Conservation (phyloP, 2,113 vertebrate species). For the Brachyhypopomus occidentalis region DNA sequence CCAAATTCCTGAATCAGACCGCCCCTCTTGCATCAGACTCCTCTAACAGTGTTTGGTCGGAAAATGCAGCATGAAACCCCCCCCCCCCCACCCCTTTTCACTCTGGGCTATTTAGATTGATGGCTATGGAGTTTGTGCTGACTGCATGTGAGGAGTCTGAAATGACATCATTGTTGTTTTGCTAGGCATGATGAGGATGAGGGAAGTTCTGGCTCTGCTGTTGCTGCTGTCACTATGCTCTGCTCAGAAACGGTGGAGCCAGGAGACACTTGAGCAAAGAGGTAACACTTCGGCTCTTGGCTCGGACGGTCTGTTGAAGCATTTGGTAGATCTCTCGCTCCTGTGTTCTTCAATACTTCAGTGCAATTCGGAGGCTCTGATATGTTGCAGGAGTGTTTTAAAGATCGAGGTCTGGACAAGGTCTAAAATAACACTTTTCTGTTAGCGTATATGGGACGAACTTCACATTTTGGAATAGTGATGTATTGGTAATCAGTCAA, state of each 20-base stretch:
- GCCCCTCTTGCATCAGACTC: background rate
- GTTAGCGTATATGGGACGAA: too few relatives aligned
- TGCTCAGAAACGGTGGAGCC: constrained; percentile 65
- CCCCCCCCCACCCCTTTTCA: background rate
- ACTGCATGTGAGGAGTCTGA: constrained; percentile 17
- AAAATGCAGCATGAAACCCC: background rate
- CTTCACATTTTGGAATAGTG: too few relatives aligned
- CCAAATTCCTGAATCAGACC: background rate
- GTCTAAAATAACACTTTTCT: too few relatives aligned
- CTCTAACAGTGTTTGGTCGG: constrained; percentile 1
- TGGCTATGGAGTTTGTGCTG: background rate
- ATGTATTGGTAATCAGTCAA: too few relatives aligned
- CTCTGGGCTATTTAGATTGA: background rate
- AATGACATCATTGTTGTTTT: constrained; percentile 38
- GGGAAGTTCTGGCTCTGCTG: constrained; percentile 64
- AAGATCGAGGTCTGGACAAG: too few relatives aligned
- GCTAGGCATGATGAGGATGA: constrained; percentile 56
- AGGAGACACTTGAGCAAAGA: constrained; percentile 57
- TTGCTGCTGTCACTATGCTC: constrained; percentile 59
- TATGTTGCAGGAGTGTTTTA: too few relatives aligned
- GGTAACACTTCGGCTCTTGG: constrained; percentile 8
- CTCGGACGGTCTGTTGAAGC: background rate
- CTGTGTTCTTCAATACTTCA: background rate
- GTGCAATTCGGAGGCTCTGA: too few relatives aligned
- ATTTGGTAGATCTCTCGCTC: background rate